Percentiles rank a stretch among this genome's conserved stretches.
These are phyloP conservation scores for Marcusenius ussheri DNA, from an alignment of 2,113 vertebrate genomes.

Conservation along the genomic window DNA sequence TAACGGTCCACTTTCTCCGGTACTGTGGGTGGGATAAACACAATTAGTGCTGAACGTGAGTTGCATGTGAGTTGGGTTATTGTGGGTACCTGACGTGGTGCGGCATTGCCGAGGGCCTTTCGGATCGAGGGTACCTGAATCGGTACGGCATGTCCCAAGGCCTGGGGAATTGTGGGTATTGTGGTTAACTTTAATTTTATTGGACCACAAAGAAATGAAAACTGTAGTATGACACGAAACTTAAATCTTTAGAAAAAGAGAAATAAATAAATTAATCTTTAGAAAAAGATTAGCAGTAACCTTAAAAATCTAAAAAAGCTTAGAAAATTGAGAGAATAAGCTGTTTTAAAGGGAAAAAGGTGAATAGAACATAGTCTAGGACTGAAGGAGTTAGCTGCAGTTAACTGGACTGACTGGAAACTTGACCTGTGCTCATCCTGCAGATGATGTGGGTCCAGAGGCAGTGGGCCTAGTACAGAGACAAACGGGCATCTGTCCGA, in stretches of 20 bases:
- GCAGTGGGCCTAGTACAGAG: constrained; percentile 60
- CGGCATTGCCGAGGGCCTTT: not conserved
- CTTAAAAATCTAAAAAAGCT: not conserved
- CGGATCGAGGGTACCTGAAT: not conserved
- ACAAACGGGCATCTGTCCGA: constrained; percentile 44
- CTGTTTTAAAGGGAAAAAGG: not conserved
- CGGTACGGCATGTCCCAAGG: not conserved
- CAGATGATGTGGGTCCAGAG: constrained; percentile 56
- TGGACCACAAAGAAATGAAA: not conserved
- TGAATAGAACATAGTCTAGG: not conserved
- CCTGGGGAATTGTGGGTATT: not conserved
- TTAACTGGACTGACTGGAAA: not conserved
- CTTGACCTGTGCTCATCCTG: constrained; percentile 7
- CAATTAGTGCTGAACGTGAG: constrained; percentile 42
- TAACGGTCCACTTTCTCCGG: constrained; percentile 41
- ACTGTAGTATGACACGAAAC: not conserved
- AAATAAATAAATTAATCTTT: not conserved
- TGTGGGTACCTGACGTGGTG: not conserved
- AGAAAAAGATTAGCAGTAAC: not conserved
- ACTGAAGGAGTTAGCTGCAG: not conserved
- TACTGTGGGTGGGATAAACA: constrained; percentile 47
- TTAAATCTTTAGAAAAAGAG: not conserved
- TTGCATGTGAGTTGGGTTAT: not conserved
- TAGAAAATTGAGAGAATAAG: not conserved
- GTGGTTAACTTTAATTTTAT: not conserved